These are phyloP conservation scores for Chalcosyrphus nemorum DNA, from an alignment of 2,888 invertebrate species.

Conservation along the genomic window DNA sequence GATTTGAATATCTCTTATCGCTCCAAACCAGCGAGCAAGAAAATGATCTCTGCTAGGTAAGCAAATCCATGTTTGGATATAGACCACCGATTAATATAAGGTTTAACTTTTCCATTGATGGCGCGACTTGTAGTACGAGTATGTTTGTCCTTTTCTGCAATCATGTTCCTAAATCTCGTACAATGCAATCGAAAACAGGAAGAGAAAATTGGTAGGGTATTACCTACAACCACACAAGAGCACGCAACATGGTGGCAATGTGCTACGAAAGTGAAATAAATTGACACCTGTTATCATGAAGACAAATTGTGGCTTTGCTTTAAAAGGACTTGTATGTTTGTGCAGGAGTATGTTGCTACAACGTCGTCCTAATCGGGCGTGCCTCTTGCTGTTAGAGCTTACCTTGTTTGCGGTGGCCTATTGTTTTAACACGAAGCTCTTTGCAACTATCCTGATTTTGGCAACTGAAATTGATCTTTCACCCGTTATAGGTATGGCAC, in stretches of 20 bases:
- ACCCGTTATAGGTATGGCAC: too few relatives aligned
- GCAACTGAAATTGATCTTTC: too few relatives aligned
- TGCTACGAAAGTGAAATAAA: constrained; percentile 53
- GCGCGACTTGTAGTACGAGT: constrained; percentile 44
- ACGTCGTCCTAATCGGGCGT: constrained; percentile 57
- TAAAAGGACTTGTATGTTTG: constrained; percentile 48
- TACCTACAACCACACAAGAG: background rate
- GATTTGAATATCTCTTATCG: constrained; percentile 22
- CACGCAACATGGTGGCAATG: constrained; percentile 38
- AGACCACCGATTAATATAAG: constrained; percentile 57
- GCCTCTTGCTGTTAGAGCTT: constrained; percentile 49
- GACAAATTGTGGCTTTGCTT: constrained; percentile 46
- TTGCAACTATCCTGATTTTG: background rate
- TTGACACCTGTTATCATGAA: constrained; percentile 69
- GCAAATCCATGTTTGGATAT: constrained; percentile 42
- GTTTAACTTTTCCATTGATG: constrained; percentile 48
- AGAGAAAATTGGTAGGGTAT: constrained; percentile 42
- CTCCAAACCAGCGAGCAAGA: background rate
- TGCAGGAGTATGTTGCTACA: constrained; percentile 10
- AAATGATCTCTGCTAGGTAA: constrained; percentile 27
- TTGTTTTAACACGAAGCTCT: background rate
- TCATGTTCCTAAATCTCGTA: constrained; percentile 53
- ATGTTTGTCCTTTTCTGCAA: constrained; percentile 61
- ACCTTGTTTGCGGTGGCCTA: constrained; percentile 40
- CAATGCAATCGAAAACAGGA: constrained; percentile 38